Percentiles rank a stretch among this genome's conserved stretches.
These are phyloP conservation scores for Lasioglossum lativentre DNA, from an alignment of 2,888 invertebrate species.

Conservation along the genomic window DNA sequence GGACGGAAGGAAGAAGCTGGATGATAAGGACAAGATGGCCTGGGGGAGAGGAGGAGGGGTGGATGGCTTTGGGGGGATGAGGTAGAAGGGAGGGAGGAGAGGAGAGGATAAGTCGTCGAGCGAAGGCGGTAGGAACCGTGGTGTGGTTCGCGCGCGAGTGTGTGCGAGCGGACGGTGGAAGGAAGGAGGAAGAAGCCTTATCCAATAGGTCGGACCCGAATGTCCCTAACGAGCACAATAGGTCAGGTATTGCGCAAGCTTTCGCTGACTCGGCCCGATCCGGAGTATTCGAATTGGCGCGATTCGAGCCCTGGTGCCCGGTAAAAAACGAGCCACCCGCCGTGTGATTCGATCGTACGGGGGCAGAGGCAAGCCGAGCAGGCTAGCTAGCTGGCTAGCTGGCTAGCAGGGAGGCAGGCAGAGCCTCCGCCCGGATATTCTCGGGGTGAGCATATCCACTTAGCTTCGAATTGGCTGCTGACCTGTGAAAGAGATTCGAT, in stretches of 20 bases:
- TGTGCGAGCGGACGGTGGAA: neutral
- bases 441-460: slow-evolving; percentile 56
- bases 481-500: slow-evolving; percentile 62
- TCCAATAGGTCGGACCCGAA: slow-evolving; percentile 72
- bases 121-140: slow-evolving; percentile 15
- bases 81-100: no score
- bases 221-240: slow-evolving; percentile 78
- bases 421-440: slow-evolving; percentile 52
- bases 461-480: slow-evolving; percentile 59
- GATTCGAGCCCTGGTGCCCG: slow-evolving; percentile 36
- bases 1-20: slow-evolving; percentile 12
- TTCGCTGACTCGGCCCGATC: slow-evolving; percentile 74
- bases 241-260: slow-evolving; percentile 78
- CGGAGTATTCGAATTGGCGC: slow-evolving; percentile 64
- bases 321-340: slow-evolving; percentile 58
- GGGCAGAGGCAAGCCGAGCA: neutral
- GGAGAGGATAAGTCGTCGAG: slow-evolving; percentile 51
- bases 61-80: neutral
- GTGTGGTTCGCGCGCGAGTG: neutral
- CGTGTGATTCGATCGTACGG: slow-evolving; percentile 53
- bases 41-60: neutral
- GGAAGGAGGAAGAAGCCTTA: slow-evolving; percentile 46
- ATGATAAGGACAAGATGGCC: slow-evolving; percentile 61
- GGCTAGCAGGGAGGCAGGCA: neutral
- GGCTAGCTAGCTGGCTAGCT: neutral